These are phyloP conservation scores for Triplophysa tibetana DNA, from an alignment of 2,113 vertebrate genomes.

Conservation along the genomic window DNA sequence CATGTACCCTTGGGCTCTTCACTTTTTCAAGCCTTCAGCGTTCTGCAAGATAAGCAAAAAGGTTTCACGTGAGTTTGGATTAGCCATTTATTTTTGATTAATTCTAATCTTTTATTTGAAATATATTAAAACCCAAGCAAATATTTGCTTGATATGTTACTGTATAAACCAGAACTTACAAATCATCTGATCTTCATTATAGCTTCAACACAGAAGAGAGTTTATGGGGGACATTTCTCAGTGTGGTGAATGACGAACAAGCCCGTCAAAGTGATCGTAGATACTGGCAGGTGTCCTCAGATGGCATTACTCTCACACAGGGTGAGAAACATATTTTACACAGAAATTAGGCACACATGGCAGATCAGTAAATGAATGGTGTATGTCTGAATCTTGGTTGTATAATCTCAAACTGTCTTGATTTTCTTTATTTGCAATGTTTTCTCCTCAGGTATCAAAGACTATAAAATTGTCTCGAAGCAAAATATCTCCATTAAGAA, in stretches of 20 bases:
- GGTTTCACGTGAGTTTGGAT: slow-evolving; percentile 80
- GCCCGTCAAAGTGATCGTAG: slow-evolving; percentile 68
- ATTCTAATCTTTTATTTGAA: background rate
- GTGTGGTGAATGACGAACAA: slow-evolving; percentile 75
- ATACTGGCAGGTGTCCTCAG: slow-evolving; percentile 81
- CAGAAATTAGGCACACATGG: background rate
- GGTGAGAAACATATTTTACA: slow-evolving; percentile 71
- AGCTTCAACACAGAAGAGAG: slow-evolving; percentile 82
- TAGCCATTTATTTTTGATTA: background rate
- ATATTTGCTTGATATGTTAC: background rate
- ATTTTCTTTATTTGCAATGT: slow-evolving; percentile 9
- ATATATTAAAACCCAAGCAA: background rate
- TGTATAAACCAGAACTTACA: background rate
- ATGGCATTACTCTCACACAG: slow-evolving; percentile 69
- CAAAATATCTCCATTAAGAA: slow-evolving; percentile 81
- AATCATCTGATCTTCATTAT: background rate
- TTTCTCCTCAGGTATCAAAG: slow-evolving; percentile 75
- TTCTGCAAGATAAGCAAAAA: slow-evolving; percentile 51
- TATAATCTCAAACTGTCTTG: background rate
- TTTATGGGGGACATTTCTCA: slow-evolving; percentile 83
- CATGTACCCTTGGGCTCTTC: slow-evolving; percentile 61
- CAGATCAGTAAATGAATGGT: background rate
- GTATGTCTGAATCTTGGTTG: background rate
- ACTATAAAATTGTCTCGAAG: slow-evolving; percentile 75
- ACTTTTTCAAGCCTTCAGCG: slow-evolving; percentile 75